Evolutionary conservation across 1,140 invertebrate species (phyloP).

Genomic region (Potamilus streckersoni): DNA sequence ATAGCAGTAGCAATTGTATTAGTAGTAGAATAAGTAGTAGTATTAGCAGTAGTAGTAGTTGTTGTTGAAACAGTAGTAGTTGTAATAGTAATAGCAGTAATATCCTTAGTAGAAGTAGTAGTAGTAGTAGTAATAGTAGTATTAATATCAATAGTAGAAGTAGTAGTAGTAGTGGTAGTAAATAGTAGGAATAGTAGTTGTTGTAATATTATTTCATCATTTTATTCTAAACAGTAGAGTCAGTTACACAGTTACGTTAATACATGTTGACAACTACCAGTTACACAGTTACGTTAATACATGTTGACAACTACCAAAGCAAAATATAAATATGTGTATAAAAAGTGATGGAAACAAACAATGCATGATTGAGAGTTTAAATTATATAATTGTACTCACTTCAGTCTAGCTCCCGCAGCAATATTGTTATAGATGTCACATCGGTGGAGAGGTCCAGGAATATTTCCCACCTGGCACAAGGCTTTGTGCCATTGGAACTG

Average conservation of each 20-base stretch:
- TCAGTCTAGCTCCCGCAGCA: conserved; percentile 74
- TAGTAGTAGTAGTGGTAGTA: no score
- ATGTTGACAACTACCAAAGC: not conserved
- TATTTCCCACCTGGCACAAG: conserved; percentile 81
- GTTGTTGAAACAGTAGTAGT: no score
- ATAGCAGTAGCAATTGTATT: no score
- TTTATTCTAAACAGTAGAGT: not conserved
- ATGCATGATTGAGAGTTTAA: not conserved
- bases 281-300: not conserved
- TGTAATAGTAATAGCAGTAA: no score
- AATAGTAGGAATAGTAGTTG: no score
- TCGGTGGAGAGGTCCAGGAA: conserved; percentile 82
- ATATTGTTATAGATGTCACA: conserved; percentile 88
- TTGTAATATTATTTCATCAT: not conserved
- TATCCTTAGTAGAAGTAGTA: no score
- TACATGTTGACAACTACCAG: no score
- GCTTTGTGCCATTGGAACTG: conserved; percentile 91
- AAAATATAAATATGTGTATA: not conserved
- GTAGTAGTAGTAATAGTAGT: no score
- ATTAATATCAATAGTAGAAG: no score
- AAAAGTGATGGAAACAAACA: not conserved
- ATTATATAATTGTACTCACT: conserved; percentile 27
- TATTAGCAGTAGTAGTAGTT: no score
- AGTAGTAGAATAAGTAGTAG: no score
- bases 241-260: no score